Conservation (phyloP, 2,113 vertebrate species). For the Carassius auratus region DNA sequence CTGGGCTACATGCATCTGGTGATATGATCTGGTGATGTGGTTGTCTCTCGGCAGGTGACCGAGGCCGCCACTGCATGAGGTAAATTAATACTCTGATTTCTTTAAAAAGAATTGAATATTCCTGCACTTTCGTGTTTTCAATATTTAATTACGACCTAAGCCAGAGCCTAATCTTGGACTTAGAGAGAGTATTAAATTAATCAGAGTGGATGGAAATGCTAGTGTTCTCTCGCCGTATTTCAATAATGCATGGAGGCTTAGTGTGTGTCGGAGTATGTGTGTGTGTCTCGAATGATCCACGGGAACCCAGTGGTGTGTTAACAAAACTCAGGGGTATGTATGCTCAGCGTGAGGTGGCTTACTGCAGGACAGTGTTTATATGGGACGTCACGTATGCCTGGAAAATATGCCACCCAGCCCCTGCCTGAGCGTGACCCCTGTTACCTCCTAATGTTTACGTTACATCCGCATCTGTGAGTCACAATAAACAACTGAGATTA, state of each 20-base stretch:
- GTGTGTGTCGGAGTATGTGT: neutral
- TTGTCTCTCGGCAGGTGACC: slow-evolving; percentile 95
- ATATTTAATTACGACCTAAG: slow-evolving; percentile 99
- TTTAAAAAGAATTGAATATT: slow-evolving; percentile 71
- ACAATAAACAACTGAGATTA: slow-evolving; percentile 41
- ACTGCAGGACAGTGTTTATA: slow-evolving; percentile 64
- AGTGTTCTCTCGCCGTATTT: slow-evolving; percentile 73
- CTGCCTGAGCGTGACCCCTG: slow-evolving; percentile 66
- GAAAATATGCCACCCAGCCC: slow-evolving; percentile 64
- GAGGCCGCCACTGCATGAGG: slow-evolving; percentile 90
- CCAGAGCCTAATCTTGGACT: slow-evolving; percentile 96
- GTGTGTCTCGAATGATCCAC: slow-evolving; percentile 45
- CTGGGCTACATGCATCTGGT: slow-evolving; percentile 87
- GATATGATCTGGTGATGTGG: slow-evolving; percentile 86
- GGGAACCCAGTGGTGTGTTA: slow-evolving; percentile 59
- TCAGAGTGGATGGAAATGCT: slow-evolving; percentile 84
- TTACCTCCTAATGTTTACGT: slow-evolving; percentile 57
- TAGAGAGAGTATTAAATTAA: slow-evolving; percentile 87
- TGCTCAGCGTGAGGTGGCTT: slow-evolving; percentile 56
- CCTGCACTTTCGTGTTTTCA: slow-evolving; percentile 96
- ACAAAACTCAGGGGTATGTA: slow-evolving; percentile 69
- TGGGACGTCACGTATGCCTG: slow-evolving; percentile 62
- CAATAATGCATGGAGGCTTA: slow-evolving; percentile 74
- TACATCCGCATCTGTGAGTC: slow-evolving; percentile 10
- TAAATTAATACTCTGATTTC: slow-evolving; percentile 99